Evolutionary conservation across 37 sponge, comb jelly and placozoan species (phyloP).

Genomic region (Oscarella lobularis): DNA sequence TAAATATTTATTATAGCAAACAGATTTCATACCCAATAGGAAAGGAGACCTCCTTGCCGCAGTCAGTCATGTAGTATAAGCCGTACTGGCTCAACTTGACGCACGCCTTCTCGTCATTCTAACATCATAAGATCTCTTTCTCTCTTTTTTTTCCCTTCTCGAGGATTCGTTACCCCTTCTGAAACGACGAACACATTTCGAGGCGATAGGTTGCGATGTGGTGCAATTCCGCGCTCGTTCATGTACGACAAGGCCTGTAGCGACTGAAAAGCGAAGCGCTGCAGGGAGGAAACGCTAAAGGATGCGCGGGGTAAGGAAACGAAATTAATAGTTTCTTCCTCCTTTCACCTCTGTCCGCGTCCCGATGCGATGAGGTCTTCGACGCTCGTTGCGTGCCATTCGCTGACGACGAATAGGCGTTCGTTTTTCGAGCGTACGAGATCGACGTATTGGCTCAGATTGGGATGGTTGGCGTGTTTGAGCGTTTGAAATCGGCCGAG

Average conservation of each 20-base stretch:
- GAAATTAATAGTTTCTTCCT: conserved; percentile 7
- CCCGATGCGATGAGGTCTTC: conserved; percentile 19
- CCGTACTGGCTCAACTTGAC: conserved; percentile 82
- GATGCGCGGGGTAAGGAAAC: too few relatives aligned
- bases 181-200: too few relatives aligned
- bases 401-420: conserved; percentile 61
- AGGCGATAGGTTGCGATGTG: conserved; percentile 43
- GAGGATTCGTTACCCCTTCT: too few relatives aligned
- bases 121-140: too few relatives aligned
- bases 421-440: conserved; percentile 53
- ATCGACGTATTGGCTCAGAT: conserved; percentile 67
- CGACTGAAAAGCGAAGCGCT: conserved; percentile 30
- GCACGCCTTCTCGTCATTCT: too few relatives aligned
- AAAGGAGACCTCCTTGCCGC: conserved; percentile 63
- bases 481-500: conserved; percentile 67
- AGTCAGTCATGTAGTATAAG: conserved; percentile 63
- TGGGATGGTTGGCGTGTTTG: conserved; percentile 34
- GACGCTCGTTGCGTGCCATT: conserved; percentile 48
- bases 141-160: too few relatives aligned
- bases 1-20: neutral
- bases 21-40: conserved; percentile 58
- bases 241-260: conserved; percentile 48
- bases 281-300: too few relatives aligned
- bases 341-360: neutral
- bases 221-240: conserved; percentile 29